Evolutionary conservation across 1,140 invertebrate genomes (phyloP), one percentile per base, ranked within the genome.

Genomic region (Drosophila rhopaloa): DNA sequence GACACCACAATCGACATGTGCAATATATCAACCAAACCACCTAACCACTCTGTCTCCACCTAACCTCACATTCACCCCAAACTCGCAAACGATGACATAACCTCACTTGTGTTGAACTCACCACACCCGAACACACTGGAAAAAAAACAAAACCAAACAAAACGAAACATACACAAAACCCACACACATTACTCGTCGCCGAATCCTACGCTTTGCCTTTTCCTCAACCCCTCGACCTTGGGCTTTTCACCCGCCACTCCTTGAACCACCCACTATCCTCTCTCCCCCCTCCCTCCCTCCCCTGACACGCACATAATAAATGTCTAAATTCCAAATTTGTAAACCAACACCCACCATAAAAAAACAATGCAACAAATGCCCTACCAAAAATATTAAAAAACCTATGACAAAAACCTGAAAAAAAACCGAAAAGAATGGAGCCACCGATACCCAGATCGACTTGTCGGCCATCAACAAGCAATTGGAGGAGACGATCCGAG

Each of bases 401-500:
- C 54, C 51, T 29, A 24, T 48, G 51, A 46, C 73, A 44, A 60
- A 65, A 65, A 29, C 44, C 56, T 27, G 55, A 55, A 51, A 78
- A 53, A 32, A 32, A 41, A 54, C 14, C 65, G 27, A 44, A 67
- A 61, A 92, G 91, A 91, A 78, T 80, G 85, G 88, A 60, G 91
- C 89, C 41, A 91, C 76, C 65, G 90, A 92, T 67, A 91, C 89
- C 32, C 79, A 91, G 82, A 89, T 92, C 78, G 91, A 92, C 75
- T 50, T 92, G 47, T 84, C 85, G 57, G 90, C 90, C 13, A 91
- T 92, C 61, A 92, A 91, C 67, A 92, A 92, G 67, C 91, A 92
- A 76, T 70, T 92, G 35, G 91, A 92, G 73, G 91, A 92, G 54
- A 92, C 92, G 38, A 92, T 92, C 38, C 81, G 92, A 14, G 92